Base-by-base conservation (phyloP, 1,140 invertebrate genomes). In the Diploscapter pachys region DNA sequence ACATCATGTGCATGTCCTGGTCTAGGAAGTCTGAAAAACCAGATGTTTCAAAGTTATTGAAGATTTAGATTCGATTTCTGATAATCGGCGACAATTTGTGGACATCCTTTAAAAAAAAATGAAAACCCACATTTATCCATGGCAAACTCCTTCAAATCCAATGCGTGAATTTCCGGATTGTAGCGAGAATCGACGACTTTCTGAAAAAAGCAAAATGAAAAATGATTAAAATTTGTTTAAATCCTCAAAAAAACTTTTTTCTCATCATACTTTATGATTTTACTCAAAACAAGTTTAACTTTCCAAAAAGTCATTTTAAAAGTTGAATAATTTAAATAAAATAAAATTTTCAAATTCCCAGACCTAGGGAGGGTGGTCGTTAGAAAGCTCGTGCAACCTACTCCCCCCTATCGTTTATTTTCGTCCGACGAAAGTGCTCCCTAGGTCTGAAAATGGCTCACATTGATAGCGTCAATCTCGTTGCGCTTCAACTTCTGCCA, bases 391-490 rank as follows among this genome's bases (percentile, higher is more conserved):
- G 1, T 59, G 57, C 57, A 2, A 31, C 9, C 57, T 31, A 59
- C 9, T 59, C 31, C 9, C 57, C 57, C 57, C 57, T 11, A 59
- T 59, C 0, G 57, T 11, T 31, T 11, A 59, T 11, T 59, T 59
- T 11, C 57, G 57, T 31, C 9, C 31, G 57, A 59, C 31, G 9
- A 11, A 59, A 31, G 57, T 59, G 31, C 31, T 2, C 57, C 57
- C 9, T 59, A 59, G 57, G 9, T n/a, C 54, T 72, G 50, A 8
- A 71, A 13, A 8, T 11, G 2, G 31, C 70, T 31, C 52, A 74
- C 72, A 72, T 74, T 74, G 70, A 74, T 74, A 55, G 73, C 13
- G 9, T 75, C 72, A 50, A 71, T 51, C 56, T 77, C 74, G 9
- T 76, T 63, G n/a, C 54, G 54, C n/a, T 13, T 71, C n/a, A 68